These are phyloP conservation scores for Gerris buenoi DNA, from an alignment of 1,140 invertebrate genomes.

Conservation along the genomic window DNA sequence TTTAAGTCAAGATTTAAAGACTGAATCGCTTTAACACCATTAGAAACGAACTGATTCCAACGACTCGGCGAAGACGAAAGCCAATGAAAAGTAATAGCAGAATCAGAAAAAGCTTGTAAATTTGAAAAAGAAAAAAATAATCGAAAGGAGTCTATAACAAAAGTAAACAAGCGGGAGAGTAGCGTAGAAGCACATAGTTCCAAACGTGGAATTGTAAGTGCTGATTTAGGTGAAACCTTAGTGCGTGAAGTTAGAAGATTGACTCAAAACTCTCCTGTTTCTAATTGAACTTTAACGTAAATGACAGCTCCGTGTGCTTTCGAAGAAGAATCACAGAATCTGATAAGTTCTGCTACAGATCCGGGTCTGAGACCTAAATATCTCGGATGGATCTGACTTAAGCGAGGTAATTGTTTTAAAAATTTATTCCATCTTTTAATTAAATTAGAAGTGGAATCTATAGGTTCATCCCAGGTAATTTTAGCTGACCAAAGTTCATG, in stretches of 20 bases:
- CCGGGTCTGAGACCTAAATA: background rate
- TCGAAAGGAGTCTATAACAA: background rate
- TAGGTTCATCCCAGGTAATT: background rate
- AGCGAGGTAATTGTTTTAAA: background rate
- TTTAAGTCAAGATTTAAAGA: background rate
- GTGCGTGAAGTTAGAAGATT: background rate
- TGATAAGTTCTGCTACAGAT: background rate
- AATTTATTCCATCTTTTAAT: background rate
- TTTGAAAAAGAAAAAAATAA: background rate
- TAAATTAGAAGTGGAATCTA: background rate
- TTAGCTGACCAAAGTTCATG: background rate
- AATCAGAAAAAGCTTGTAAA: background rate
- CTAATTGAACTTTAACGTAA: background rate
- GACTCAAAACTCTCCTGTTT: background rate
- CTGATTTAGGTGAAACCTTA: background rate
- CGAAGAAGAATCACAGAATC: background rate
- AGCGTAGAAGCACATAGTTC: background rate
- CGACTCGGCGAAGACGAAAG: background rate
- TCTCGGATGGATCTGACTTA: background rate
- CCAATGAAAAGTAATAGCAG: background rate
- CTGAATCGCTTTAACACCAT: background rate
- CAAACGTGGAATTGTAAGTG: background rate
- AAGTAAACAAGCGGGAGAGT: background rate
- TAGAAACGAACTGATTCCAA: background rate
- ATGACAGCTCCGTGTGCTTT: background rate